A percentile compares a stretch with the other conserved stretches of the same genome.
Evolutionary conservation across 1,140 invertebrate species (phyloP).

Genomic region (Caenorhabditis briggsae): DNA sequence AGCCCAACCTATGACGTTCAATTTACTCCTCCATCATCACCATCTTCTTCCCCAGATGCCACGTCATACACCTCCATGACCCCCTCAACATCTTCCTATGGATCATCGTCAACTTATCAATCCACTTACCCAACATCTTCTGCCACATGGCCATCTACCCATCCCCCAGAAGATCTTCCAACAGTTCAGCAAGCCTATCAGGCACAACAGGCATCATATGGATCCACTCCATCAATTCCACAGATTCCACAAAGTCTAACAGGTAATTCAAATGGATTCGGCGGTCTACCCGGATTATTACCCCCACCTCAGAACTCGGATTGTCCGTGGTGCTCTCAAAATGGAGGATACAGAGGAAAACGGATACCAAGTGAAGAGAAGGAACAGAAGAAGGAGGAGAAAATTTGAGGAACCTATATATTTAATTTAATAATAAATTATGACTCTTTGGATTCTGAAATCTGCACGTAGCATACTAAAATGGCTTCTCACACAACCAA

Average conservation of each 20-base stretch:
- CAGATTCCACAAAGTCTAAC: background rate
- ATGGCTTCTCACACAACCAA: too few relatives aligned
- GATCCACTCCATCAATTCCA: constrained; percentile 1
- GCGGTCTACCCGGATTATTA: constrained; percentile 5
- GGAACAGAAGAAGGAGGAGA: constrained; percentile 10
- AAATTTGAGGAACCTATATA: background rate
- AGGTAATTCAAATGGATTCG: constrained; percentile 17
- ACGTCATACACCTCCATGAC: background rate
- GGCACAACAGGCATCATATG: constrained; percentile 25
- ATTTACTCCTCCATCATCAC: background rate
- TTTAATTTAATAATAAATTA: too few relatives aligned
- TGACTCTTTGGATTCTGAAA: too few relatives aligned
- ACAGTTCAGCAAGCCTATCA: constrained; percentile 36
- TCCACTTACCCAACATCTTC: constrained; percentile 1
- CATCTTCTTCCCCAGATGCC: background rate
- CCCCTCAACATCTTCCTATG: background rate
- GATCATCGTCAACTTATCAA: background rate
- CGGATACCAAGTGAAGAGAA: background rate
- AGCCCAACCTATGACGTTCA: background rate
- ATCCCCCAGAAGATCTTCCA: constrained; percentile 49
- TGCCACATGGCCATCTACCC: constrained; percentile 23
- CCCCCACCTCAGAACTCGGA: constrained; percentile 16
- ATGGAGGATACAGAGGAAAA: constrained; percentile 21
- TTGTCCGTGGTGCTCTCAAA: constrained; percentile 38
- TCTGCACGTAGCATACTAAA: too few relatives aligned